phyloP scores from a whole-genome alignment of 2,888 invertebrate species.

The Pristionchus entomophagus region DNA sequence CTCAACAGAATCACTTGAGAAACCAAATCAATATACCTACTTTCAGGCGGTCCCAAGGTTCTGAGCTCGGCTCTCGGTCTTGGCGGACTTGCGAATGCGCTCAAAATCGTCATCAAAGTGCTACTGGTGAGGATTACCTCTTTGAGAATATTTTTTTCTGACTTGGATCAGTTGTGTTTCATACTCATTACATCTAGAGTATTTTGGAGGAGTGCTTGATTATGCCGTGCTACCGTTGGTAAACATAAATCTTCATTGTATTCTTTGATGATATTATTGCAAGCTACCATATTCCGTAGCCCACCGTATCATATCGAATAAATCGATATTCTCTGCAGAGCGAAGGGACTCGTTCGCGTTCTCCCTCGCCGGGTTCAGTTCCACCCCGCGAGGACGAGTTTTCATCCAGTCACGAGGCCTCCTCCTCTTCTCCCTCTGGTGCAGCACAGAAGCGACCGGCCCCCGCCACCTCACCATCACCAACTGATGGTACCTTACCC shows the following conservation, averaged over 20 bases:
- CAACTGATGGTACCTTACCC: background rate
- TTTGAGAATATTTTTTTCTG: too few relatives aligned
- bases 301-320: too few relatives aligned
- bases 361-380: conserved; percentile 55
- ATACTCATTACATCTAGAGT: too few relatives aligned
- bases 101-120: conserved; percentile 61
- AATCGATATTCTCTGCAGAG: conserved; percentile 44
- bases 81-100: conserved; percentile 34
- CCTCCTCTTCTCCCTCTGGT: background rate
- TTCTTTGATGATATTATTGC: too few relatives aligned
- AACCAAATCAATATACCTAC: too few relatives aligned
- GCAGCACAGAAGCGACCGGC: conserved; percentile 19
- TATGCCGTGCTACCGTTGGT: too few relatives aligned
- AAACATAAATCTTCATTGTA: too few relatives aligned
- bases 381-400: conserved; percentile 61
- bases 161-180: too few relatives aligned
- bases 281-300: too few relatives aligned
- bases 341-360: conserved; percentile 49
- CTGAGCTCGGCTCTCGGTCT: conserved; percentile 6
- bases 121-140: background rate
- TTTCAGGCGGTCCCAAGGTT: too few relatives aligned
- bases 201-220: too few relatives aligned
- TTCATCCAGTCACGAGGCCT: conserved; percentile 54
- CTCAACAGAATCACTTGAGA: too few relatives aligned
- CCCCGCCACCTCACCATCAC: background rate